Base-by-base conservation (phyloP, 2,888 invertebrate species). In the Odontomyia ornata region DNA sequence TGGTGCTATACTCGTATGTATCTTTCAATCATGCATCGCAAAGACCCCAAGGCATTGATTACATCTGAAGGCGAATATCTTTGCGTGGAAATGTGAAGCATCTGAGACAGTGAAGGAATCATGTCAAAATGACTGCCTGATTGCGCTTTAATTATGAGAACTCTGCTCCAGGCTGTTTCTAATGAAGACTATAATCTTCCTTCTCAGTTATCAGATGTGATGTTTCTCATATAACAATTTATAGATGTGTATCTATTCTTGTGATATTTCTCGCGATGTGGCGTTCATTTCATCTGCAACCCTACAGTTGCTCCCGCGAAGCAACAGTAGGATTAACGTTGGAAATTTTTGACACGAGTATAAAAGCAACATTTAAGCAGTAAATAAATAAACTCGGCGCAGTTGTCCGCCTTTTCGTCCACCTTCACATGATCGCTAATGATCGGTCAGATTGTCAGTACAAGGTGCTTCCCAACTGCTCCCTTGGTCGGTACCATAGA, bases 141-240 rank as follows among this genome's bases (percentile, higher is more conserved):
- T 77, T 77, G 75, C 75, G 73, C 77, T 77, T 77, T 77, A 77
- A 77, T 77, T 77, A 75, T 77, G 77, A 75, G 77, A 77, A 77
- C 75, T 76, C 21, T 46, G 60, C 76, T 47, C 1, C 71, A 11
- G 76, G 76, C 76, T 76, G 46, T 71, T 76, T 76, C 76, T 76
- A 76, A 76, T 76, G 76, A 76, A 60, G 23, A 18, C 56, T 60
- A 62, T 27, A 56, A 13, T 60, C 36, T 27, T 18, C 36, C 47
- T n/a, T 13, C 7, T 21, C 64, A 46, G 18, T 46, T 28, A 64
- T 47, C 65, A 65, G 21, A 75, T 30, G 15, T 13, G 21, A 57
- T 60, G 43, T 13, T 18, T 60, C 18, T 28, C 56, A 72, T 65
- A 65, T 11, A 13, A 62, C 27, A 62, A 1, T 62, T 52, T 18